Base-by-base conservation (phyloP, 2,888 invertebrate genomes). In the Meloe dianella region DNA sequence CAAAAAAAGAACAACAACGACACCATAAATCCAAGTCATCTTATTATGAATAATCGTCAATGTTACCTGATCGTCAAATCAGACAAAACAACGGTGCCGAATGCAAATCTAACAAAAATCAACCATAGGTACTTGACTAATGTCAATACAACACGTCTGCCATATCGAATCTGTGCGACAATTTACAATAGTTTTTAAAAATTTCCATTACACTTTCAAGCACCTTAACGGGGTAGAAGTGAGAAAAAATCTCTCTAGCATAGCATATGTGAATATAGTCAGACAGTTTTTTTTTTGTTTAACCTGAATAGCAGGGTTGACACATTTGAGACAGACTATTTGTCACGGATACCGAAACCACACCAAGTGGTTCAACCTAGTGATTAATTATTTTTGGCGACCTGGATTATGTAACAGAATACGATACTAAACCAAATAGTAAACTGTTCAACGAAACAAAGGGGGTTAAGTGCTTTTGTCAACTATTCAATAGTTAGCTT, bases 241-340 rank as follows among this genome's bases (percentile, higher is more conserved):
- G 61, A 75, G 74, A 77, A 78, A 78, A 71, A 71, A 77, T 72
- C 73, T 5, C 5, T 17, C 20, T 20, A 7, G 20, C 8, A 17
- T 17, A n/a, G 35, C 20, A 20, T 20, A 47, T 47, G 47, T 74
- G 74, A 77, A 77, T 75, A 63, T 77, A 79, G 79, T 76, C 79
- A 74, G 73, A 76, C 38, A 75, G 74, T 73, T 66, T 65, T 51
- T 51, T 24, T 51, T 24, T 75, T 66, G 70, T 69, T 61, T 70
- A 70, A 65, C 24, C 62, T 77, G 78, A 80, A 80, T 78, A 75
- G 74, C 74, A 60, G 73, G 78, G 79, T 80, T 81, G 81, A 81
- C 81, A 80, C 78, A 79, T 80, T 75, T 73, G 75, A 77, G 80
- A 80, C 79, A 80, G 72, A 80, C 81, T 79, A 81, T 81, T 81